Evolutionary conservation across 2,113 vertebrate genomes (phyloP), one percentile per base, ranked within the genome.

Genomic region (Sprattus sprattus): DNA sequence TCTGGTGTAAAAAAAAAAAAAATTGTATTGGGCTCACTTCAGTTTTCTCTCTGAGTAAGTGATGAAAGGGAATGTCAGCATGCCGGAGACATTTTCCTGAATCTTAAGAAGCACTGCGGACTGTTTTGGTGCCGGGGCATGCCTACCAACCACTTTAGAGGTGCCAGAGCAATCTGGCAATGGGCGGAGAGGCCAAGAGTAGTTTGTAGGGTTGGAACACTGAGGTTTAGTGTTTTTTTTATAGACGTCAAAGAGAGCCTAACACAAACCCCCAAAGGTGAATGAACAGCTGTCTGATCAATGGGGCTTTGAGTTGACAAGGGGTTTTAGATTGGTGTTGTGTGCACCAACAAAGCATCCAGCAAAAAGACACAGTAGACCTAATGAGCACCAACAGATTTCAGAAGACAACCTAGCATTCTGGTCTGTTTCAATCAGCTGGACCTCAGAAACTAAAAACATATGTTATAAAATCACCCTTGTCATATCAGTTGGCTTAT

Each of bases 211-310:
- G 25, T 5, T 83, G 49, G 80, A 81, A 60, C 86, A 84, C 6
- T 71, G 81, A 45, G n/a, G 18, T 87, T 50, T 87, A 84, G 52
- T 83, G 1, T 39, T 39, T 39, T 39, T 39, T 39, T 84, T 60
- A 46, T 84, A 71, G 75, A 84, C 83, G 50, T 81, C 50, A 87
- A 81, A 87, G 81, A 81, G 84, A 67, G 28, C 71, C 54, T 82
- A 67, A 83, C 57, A 46, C 47, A 60, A 83, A 83, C 15, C n/a
- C 54, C 86, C 47, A 4, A n/a, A 86, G 86, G 82, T 67, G 50
- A 82, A 49, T 60, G 8, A 87, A 87, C 52, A n/a, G 45, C 83
- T 67, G 85, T 83, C 60, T 67, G 83, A 57, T 86, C 50, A 22
- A 32, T 52, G 45, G 64, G 67, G 44, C 47, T 82, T 87, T 32